phyloP scores from a whole-genome alignment of 2,113 vertebrate species.

The Chrysochloris asiatica region DNA sequence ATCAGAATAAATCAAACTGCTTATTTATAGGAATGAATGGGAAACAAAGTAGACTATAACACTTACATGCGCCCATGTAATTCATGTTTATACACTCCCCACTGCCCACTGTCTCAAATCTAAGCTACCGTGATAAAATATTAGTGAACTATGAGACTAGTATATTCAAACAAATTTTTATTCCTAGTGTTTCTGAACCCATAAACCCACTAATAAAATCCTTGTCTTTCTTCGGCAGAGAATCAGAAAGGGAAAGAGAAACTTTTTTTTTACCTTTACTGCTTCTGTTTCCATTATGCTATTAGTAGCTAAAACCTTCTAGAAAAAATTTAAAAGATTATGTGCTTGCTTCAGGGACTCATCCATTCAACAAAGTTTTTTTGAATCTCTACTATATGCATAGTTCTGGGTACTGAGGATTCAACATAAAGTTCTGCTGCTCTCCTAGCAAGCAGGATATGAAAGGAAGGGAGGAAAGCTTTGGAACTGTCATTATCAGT shows the following conservation, averaged over 20 bases:
- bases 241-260: too few species aligned
- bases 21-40: not conserved
- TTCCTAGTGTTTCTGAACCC: not conserved
- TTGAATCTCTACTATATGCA: not conserved
- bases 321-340: conserved; percentile 18
- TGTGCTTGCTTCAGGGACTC: not conserved
- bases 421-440: conserved; percentile 1
- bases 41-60: not conserved
- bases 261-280: not conserved
- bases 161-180: conserved; percentile 36
- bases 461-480: not conserved
- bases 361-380: not conserved
- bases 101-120: not conserved
- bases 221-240: too few species aligned
- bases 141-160: not conserved
- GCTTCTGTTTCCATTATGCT: conserved; percentile 44
- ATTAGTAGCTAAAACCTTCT: not conserved
- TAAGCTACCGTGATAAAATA: not conserved
- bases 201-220: not conserved
- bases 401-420: not conserved
- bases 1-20: too few species aligned
- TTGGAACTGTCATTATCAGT: not conserved
- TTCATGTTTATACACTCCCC: not conserved
- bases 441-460: not conserved
- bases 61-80: not conserved